Base-by-base conservation (phyloP, 2,888 invertebrate genomes). In the Drosophila kambysellisi region DNA sequence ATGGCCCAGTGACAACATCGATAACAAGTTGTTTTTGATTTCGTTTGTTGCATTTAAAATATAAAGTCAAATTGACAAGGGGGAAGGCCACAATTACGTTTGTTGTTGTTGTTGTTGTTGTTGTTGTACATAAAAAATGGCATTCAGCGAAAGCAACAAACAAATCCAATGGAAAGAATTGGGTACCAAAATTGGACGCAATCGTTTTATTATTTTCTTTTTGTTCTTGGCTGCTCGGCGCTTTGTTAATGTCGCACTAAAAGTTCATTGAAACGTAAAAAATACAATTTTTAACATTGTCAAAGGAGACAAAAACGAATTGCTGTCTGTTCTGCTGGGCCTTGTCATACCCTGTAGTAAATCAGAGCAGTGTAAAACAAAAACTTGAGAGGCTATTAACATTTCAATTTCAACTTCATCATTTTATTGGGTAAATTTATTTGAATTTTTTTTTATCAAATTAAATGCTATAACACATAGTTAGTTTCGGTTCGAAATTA, bases 21-120 rank as follows among this genome's bases (percentile, higher is more conserved):
- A 88, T 83, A 85, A 80, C 86, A 86, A 88, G 86, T 88, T 88
- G 86, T 80, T 82, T 81, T 81, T 85, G 88, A 76, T 85, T 85
- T 83, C 69, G 76, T 76, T 83, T 62, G 74, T 70, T 72, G 81
- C 81, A 85, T 83, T 83, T 81, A 72, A 80, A 80, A 82, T 77
- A 85, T 74, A 85, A 85, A 82, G 69, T 84, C 61, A 81, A 83
- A 82, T 75, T 73, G 73, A 70, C 82, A 73, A 74, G 72, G 63
- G 76, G 79, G 81, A 88, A 77, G 86, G 70, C 69, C 77, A 75
- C 83, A 86, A 82, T 88, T 82, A 80, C 74, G 68, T 64, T 73
- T 77, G 37, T 48, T 74, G 39, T 72, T 67, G 41, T 15, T 43
- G 63, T 62, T 77, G 60, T 70, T 66, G 52, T 39, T 72, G 15